Percentiles rank a stretch among this genome's conserved stretches.
Conservation (phyloP, 64 coral and sea anemone species). For the Cladopsammia gracilis region DNA sequence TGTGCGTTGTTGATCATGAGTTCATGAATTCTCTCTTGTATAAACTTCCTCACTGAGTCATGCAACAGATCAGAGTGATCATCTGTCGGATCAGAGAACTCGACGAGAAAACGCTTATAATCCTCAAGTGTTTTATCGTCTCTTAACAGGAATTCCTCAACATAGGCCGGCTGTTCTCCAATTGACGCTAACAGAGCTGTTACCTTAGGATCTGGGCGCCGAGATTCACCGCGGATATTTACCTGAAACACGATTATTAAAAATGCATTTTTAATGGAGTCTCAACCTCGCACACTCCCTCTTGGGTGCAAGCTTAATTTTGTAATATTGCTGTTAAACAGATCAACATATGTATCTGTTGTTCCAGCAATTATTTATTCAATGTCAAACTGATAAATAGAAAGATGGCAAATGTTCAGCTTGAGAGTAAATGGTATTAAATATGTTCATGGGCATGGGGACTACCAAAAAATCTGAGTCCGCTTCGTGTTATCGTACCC, state of each 20-base stretch:
- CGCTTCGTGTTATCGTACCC: too few species aligned
- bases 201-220: constrained; percentile 26
- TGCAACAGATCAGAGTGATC: constrained; percentile 29
- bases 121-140: constrained; percentile 79
- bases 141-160: constrained; percentile 86
- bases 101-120: constrained; percentile 43
- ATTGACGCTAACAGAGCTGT: constrained; percentile 29
- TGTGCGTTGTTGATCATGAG: background rate
- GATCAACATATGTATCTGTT: too few species aligned
- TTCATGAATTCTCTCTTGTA: constrained; percentile 1
- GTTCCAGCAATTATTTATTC: too few species aligned
- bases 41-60: constrained; percentile 12
- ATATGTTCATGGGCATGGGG: too few species aligned
- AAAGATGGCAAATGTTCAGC: too few species aligned
- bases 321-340: too few species aligned
- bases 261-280: too few species aligned
- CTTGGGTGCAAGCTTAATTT: too few species aligned
- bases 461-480: too few species aligned
- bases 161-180: constrained; percentile 37
- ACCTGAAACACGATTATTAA: constrained; percentile 31
- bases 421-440: too few species aligned
- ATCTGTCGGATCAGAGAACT: background rate
- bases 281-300: too few species aligned
- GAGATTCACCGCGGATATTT: constrained; percentile 78
- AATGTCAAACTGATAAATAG: too few species aligned